phyloP scores from a whole-genome alignment of 2,888 invertebrate genomes.

The Cheilosia grossa region DNA sequence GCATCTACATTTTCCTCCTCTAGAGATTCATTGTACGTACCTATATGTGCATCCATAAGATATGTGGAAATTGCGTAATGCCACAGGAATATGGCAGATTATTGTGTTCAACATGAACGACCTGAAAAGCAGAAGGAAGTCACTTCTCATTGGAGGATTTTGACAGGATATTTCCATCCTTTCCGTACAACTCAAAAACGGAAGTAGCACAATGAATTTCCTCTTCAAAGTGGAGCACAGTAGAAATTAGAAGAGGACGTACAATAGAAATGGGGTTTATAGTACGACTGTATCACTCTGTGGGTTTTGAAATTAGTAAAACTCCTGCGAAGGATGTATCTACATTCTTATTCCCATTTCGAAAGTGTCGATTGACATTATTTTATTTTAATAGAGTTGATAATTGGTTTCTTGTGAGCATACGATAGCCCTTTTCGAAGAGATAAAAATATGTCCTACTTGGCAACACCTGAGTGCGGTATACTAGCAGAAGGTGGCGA shows the following conservation, averaged over 20 bases:
- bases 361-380: constrained; percentile 45
- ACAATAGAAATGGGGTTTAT: constrained; percentile 55
- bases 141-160: constrained; percentile 54
- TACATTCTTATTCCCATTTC: constrained; percentile 26
- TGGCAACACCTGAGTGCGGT: constrained; percentile 57
- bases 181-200: constrained; percentile 31
- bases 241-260: constrained; percentile 41
- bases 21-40: not conserved
- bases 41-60: constrained; percentile 21
- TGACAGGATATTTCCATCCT: constrained; percentile 59
- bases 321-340: constrained; percentile 38
- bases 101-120: constrained; percentile 60
- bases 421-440: not conserved
- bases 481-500: constrained; percentile 50
- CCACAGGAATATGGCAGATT: constrained; percentile 33
- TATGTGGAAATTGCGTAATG: constrained; percentile 34
- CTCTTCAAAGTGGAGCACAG: constrained; percentile 53
- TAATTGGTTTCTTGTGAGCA: constrained; percentile 31
- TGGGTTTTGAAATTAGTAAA: constrained; percentile 29
- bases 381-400: constrained; percentile 29
- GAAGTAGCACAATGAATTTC: constrained; percentile 71
- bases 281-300: constrained; percentile 4
- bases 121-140: constrained; percentile 48
- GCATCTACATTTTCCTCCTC: constrained; percentile 8
- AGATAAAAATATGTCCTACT: constrained; percentile 53